These are phyloP conservation scores for Rhincodon typus DNA, from an alignment of 2,797 vertebrate species.

Conservation along the genomic window DNA sequence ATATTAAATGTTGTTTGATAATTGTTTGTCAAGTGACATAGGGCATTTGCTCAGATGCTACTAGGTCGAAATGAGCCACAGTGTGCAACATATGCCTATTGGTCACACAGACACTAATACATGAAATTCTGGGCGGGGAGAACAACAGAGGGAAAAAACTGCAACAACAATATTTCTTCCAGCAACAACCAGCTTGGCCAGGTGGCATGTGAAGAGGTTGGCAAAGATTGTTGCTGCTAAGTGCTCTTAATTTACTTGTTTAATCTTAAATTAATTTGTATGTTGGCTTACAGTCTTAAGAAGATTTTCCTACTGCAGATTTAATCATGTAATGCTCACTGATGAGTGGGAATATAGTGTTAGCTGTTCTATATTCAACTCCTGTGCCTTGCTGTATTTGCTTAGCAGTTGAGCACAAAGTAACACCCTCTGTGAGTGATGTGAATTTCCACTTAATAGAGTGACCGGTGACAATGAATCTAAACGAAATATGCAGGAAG, in stretches of 20 bases:
- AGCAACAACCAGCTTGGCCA: not conserved
- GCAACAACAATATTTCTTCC: not conserved
- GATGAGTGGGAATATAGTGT: not conserved
- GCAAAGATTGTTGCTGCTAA: not conserved
- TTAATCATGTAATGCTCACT: not conserved
- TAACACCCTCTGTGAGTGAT: not conserved
- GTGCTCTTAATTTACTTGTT: not conserved
- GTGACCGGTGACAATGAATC: not conserved
- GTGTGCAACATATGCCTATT: not conserved
- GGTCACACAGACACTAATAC: not conserved
- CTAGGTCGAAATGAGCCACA: not conserved
- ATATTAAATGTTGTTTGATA: not conserved
- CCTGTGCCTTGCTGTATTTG: not conserved
- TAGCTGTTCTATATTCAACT: not conserved
- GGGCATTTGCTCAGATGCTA: not conserved
- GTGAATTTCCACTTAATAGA: not conserved
- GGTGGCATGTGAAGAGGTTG: slow-evolving; percentile 5
- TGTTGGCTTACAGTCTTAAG: not conserved
- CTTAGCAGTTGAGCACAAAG: too few species aligned
- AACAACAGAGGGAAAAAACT: not conserved
- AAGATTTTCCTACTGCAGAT: not conserved
- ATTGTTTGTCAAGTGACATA: not conserved
- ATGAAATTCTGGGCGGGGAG: not conserved
- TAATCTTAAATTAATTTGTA: slow-evolving; percentile 3
- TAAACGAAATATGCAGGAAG: not conserved